Conservation (phyloP, 2,888 invertebrate species). For the Anthophora plumipes region DNA sequence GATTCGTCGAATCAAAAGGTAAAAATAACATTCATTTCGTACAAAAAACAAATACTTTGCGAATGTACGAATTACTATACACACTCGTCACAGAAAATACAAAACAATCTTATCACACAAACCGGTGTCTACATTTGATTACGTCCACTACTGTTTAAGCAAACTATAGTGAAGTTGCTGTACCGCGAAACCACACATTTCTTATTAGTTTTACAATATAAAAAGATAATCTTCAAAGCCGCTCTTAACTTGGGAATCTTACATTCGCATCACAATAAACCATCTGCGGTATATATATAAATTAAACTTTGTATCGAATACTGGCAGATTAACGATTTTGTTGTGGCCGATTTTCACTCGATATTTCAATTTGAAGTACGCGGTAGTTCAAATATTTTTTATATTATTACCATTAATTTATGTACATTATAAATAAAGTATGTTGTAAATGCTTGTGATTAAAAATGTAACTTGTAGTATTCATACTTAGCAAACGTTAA, state of each 20-base stretch:
- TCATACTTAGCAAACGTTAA: neutral
- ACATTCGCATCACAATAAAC: conserved; percentile 48
- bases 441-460: too few relatives aligned
- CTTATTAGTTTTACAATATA: conserved; percentile 20
- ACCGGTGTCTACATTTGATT: conserved; percentile 51
- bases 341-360: neutral
- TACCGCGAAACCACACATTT: conserved; percentile 18
- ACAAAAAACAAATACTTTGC: conserved; percentile 19
- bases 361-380: neutral
- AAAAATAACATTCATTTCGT: conserved; percentile 16
- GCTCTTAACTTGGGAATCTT: conserved; percentile 29
- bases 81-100: conserved; percentile 60
- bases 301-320: conserved; percentile 39
- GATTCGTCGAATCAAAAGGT: neutral
- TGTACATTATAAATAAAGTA: neutral
- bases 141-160: conserved; percentile 2
- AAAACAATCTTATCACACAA: conserved; percentile 51
- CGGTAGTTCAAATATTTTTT: neutral
- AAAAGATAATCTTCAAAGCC: conserved; percentile 22
- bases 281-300: conserved; percentile 58
- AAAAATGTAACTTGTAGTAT: neutral
- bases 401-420: neutral
- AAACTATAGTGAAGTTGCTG: conserved; percentile 15
- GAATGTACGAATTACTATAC: conserved; percentile 59
- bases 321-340: conserved; percentile 17